A percentile compares a stretch with the other conserved stretches of the same genome.
These are phyloP conservation scores for Griposia aprilina DNA, from an alignment of 2,888 invertebrate genomes.

Conservation along the genomic window DNA sequence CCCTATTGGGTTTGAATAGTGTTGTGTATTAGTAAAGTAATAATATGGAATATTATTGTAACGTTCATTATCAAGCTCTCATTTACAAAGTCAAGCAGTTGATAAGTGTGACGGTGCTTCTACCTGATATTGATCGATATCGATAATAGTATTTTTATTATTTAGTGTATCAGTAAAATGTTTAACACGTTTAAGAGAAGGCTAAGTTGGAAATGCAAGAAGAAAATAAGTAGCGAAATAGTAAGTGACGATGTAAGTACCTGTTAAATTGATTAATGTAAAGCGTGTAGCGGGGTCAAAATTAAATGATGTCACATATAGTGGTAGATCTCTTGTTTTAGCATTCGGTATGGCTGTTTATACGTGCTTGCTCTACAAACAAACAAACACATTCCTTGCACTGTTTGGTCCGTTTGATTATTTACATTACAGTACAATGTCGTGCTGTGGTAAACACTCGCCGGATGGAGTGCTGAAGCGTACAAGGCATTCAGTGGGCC, in stretches of 20 bases:
- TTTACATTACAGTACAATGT: conserved; percentile 81
- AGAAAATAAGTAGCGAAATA: conserved; percentile 48
- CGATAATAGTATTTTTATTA: conserved; percentile 29
- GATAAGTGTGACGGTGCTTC: conserved; percentile 44
- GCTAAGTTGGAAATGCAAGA: conserved; percentile 74
- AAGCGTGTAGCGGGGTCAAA: conserved; percentile 30
- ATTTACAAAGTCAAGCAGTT: conserved; percentile 46
- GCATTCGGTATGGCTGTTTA: conserved; percentile 64
- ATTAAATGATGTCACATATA: conserved; percentile 62
- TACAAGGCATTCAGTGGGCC: conserved; percentile 57
- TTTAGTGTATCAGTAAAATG: conserved; percentile 64
- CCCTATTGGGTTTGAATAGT: conserved; percentile 47
- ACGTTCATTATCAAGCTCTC: conserved; percentile 26
- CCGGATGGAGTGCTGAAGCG: conserved; percentile 77
- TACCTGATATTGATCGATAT: conserved; percentile 16
- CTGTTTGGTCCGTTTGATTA: conserved; percentile 79
- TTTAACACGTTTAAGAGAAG: conserved; percentile 75
- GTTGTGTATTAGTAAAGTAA: conserved; percentile 33
- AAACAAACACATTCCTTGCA: conserved; percentile 86
- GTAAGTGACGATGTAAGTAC: conserved; percentile 72
- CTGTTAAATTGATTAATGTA: conserved; percentile 23
- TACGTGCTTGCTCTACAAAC: conserved; percentile 75
- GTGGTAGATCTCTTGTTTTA: conserved; percentile 67
- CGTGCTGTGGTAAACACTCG: conserved; percentile 82
- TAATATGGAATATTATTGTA: conserved; percentile 49